Evolutionary conservation across 2,113 vertebrate genomes (phyloP).

Genomic region (Podiceps cristatus): DNA sequence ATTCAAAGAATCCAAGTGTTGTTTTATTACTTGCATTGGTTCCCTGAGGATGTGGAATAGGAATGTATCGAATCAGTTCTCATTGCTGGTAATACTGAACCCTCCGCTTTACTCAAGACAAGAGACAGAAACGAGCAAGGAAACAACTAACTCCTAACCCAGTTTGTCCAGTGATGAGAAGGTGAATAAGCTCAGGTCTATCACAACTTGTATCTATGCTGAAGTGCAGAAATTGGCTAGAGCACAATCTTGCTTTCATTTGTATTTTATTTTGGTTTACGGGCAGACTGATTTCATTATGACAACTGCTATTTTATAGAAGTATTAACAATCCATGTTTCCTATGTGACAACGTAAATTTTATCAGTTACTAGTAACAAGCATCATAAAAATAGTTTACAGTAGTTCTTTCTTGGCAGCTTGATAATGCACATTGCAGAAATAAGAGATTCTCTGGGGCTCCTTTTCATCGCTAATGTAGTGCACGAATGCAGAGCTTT

Average conservation of each 20-base stretch:
- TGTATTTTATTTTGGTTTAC: background rate
- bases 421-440: background rate
- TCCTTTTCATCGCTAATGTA: background rate
- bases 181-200: background rate
- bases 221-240: background rate
- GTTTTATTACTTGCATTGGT: background rate
- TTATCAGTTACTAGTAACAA: conserved; percentile 16
- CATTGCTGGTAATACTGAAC: background rate
- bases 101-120: background rate
- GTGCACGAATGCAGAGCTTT: conserved; percentile 2
- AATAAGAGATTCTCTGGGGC: conserved; percentile 21
- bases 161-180: background rate
- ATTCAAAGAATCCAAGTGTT: background rate
- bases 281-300: conserved; percentile 26
- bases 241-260: background rate
- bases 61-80: background rate
- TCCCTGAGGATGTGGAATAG: background rate
- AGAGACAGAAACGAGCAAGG: background rate
- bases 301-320: background rate
- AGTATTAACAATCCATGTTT: background rate
- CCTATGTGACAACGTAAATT: background rate
- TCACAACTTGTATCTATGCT: background rate
- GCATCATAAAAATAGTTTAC: conserved; percentile 26
- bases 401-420: conserved; percentile 22
- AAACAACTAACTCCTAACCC: background rate